These are phyloP conservation scores for Scomber colias DNA, from an alignment of 2,113 vertebrate species.

Conservation along the genomic window DNA sequence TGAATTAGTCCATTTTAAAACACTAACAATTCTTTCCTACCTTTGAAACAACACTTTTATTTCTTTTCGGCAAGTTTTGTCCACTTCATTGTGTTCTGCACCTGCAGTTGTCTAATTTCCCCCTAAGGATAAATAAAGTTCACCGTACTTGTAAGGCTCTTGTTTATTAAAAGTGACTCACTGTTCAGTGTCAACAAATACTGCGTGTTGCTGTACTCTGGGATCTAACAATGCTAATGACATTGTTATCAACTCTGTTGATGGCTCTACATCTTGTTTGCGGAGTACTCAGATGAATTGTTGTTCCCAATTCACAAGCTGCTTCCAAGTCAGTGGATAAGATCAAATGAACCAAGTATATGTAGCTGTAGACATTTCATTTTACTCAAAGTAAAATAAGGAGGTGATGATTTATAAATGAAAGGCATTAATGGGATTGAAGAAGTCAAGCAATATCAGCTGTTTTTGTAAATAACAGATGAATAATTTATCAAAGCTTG, in stretches of 20 bases:
- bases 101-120: constrained; percentile 39
- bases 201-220: constrained; percentile 35
- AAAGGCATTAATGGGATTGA: constrained; percentile 8
- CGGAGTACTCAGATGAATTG: constrained; percentile 25
- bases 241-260: constrained; percentile 57
- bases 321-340: constrained; percentile 37
- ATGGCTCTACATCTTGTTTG: constrained; percentile 51
- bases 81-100: constrained; percentile 14
- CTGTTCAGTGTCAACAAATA: constrained; percentile 55
- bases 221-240: constrained; percentile 57
- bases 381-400: constrained; percentile 28
- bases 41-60: not conserved
- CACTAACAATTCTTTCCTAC: not conserved
- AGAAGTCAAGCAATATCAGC: constrained; percentile 6
- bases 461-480: constrained; percentile 40
- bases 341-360: constrained; percentile 40
- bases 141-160: constrained; percentile 29
- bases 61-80: constrained; percentile 16
- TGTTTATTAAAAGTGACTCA: constrained; percentile 63
- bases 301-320: constrained; percentile 27
- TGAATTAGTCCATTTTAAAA: not conserved
- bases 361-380: constrained; percentile 21
- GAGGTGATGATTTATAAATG: constrained; percentile 22
- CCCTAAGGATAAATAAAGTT: constrained; percentile 42
- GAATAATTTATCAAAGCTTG: constrained; percentile 67